Evolutionary conservation across 2,888 invertebrate genomes (phyloP).

Genomic region (Leucophenga montana): DNA sequence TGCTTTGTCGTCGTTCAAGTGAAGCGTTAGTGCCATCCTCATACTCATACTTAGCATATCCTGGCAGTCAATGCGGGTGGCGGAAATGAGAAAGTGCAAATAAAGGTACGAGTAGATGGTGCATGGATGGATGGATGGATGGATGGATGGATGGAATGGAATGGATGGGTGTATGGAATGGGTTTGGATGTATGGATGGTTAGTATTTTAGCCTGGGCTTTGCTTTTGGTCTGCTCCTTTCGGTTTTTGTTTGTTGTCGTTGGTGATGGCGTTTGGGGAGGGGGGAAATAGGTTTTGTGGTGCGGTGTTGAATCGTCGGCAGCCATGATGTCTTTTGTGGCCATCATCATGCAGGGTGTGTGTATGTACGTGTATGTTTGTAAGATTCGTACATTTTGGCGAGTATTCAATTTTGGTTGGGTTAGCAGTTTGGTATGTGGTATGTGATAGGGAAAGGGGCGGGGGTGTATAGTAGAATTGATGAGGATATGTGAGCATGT

Average conservation of each 20-base stretch:
- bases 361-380: too few relatives aligned
- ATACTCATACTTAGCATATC: neutral
- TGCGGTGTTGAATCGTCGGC: constrained; percentile 59
- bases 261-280: too few relatives aligned
- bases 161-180: too few relatives aligned
- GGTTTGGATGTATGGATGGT: constrained; percentile 38
- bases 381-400: neutral
- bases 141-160: constrained; percentile 24
- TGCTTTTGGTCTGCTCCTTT: constrained; percentile 28
- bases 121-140: constrained; percentile 15
- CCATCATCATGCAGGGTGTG: constrained; percentile 62
- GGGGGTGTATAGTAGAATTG: neutral
- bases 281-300: too few relatives aligned
- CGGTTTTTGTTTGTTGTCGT: constrained; percentile 22
- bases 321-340: constrained; percentile 70
- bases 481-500: neutral
- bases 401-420: neutral
- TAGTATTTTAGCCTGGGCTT: constrained; percentile 36
- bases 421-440: neutral
- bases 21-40: constrained; percentile 9
- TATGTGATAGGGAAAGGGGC: too few relatives aligned
- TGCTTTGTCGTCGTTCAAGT: constrained; percentile 12
- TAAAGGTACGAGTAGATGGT: neutral
- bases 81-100: too few relatives aligned
- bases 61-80: neutral